phyloP scores from a whole-genome alignment of 1,140 invertebrate species.

The Drosophila bifasciata region DNA sequence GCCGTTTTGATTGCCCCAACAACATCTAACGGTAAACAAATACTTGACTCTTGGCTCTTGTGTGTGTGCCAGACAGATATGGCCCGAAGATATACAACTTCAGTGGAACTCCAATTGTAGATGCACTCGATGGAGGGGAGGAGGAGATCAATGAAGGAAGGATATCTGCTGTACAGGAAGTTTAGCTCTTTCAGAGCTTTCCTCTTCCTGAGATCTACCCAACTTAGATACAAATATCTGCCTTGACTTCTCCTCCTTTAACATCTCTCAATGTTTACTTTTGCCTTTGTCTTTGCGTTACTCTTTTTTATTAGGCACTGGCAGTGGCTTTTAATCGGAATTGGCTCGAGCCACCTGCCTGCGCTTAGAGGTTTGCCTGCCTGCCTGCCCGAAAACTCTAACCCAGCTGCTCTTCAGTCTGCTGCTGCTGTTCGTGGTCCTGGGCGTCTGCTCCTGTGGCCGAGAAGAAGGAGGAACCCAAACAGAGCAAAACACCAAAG shows the following conservation, averaged over 20 bases:
- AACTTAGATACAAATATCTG: not conserved
- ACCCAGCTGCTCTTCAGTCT: constrained; percentile 38
- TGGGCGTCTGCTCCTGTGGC: constrained; percentile 44
- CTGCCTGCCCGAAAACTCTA: no score
- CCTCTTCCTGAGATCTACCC: constrained; percentile 2
- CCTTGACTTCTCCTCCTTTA: not conserved
- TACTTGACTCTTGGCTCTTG: constrained; percentile 34
- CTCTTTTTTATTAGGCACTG: constrained; percentile 23
- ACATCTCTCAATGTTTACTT: not conserved
- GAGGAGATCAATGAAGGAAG: constrained; percentile 39
- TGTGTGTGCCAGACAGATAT: constrained; percentile 39
- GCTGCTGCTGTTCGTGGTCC: not conserved
- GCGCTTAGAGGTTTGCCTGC: constrained; percentile 34
- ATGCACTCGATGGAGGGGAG: constrained; percentile 11
- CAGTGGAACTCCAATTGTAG: constrained; percentile 52
- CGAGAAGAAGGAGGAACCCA: constrained; percentile 30
- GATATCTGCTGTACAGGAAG: no score
- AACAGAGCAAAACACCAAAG: not conserved
- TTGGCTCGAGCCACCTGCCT: constrained; percentile 50
- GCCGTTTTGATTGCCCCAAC: constrained; percentile 65
- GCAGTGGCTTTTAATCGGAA: constrained; percentile 20
- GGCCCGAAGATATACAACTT: constrained; percentile 52
- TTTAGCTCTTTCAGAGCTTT: no score
- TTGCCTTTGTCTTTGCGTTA: constrained; percentile 6
- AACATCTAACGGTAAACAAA: constrained; percentile 66